Conservation (phyloP, 2,888 invertebrate genomes). For the Troides oblongomaculatus region DNA sequence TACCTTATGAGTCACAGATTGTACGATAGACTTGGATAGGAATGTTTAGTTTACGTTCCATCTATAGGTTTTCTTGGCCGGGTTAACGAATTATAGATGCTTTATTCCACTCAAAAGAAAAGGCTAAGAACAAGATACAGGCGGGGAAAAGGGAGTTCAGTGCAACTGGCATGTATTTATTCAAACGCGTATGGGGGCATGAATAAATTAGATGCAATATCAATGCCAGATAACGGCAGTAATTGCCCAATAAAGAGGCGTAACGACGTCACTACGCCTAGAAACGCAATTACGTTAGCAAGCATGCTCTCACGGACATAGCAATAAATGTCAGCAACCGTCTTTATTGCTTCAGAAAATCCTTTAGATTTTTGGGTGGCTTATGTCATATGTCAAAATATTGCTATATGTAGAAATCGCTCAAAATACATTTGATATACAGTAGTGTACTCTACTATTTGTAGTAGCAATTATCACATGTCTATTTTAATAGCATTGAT, state of each 20-base stretch:
- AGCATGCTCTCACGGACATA: constrained; percentile 66
- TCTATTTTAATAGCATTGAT: constrained; percentile 33
- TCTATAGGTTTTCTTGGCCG: constrained; percentile 38
- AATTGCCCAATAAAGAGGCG: constrained; percentile 77
- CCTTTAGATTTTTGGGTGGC: constrained; percentile 54
- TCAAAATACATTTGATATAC: background rate
- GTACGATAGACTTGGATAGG: constrained; percentile 41
- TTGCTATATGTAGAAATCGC: constrained; percentile 32
- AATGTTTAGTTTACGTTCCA: constrained; percentile 39
- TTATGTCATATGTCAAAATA: constrained; percentile 30
- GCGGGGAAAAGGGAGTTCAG: constrained; percentile 43
- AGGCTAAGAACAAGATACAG: constrained; percentile 44
- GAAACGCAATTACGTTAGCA: constrained; percentile 69
- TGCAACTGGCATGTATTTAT: constrained; percentile 64
- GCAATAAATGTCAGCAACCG: constrained; percentile 59
- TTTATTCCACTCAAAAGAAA: constrained; percentile 51
- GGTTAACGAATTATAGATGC: constrained; percentile 45
- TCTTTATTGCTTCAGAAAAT: constrained; percentile 59
- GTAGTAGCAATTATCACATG: background rate
- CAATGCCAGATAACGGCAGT: constrained; percentile 77
- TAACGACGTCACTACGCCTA: constrained; percentile 73
- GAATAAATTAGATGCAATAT: constrained; percentile 77
- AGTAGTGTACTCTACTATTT: background rate
- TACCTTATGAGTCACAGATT: constrained; percentile 36
- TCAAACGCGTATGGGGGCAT: constrained; percentile 59